Evolutionary conservation across 2,888 invertebrate species (phyloP).

Genomic region (Onthophagus sagittarius): DNA sequence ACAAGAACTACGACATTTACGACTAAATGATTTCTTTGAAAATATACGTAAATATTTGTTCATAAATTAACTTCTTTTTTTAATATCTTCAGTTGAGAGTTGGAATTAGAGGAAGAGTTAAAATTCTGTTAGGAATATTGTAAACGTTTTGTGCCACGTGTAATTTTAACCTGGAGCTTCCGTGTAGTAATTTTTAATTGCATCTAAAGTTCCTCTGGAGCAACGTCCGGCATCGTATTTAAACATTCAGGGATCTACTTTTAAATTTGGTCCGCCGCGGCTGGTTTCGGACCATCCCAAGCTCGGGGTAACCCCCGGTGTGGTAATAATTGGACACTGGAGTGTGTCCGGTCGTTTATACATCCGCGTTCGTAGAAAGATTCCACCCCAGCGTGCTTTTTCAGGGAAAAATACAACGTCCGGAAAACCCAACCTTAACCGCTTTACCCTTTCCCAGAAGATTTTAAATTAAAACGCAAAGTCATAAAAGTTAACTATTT

Average conservation of each 20-base stretch:
- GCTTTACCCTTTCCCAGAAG: neutral
- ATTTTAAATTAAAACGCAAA: neutral
- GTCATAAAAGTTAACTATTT: neutral
- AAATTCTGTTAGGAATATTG: neutral
- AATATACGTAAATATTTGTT: neutral
- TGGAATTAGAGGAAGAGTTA: neutral
- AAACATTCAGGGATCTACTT: neutral
- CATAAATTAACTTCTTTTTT: neutral
- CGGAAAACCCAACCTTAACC: neutral
- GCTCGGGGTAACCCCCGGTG: neutral
- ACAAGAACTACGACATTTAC: neutral
- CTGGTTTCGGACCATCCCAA: neutral
- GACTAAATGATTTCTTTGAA: neutral
- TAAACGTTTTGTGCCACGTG: neutral
- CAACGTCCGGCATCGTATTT: neutral
- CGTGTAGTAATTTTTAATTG: neutral
- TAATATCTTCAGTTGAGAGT: neutral
- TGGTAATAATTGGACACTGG: neutral
- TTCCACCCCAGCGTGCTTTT: neutral
- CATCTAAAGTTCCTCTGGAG: neutral
- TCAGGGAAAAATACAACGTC: neutral
- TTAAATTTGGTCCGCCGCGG: neutral
- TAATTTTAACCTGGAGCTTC: neutral
- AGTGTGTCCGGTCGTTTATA: neutral
- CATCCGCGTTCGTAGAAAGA: neutral